Evolutionary conservation across 2,888 invertebrate species (phyloP).

Genomic region (Parasteatoda lunata): DNA sequence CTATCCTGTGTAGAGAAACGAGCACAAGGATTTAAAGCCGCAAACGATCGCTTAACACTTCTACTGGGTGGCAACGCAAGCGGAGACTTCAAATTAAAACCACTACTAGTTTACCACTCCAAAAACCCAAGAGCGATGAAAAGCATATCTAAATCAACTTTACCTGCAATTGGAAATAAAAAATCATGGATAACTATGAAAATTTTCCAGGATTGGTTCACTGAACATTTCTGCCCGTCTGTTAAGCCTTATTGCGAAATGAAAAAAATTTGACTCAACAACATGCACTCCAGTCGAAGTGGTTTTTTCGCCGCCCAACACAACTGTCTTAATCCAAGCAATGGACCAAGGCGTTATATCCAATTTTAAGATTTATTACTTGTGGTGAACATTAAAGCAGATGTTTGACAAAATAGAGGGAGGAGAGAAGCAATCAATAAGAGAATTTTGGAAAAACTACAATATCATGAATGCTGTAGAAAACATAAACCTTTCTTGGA

Average conservation of each 20-base stretch:
- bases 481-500: too few species aligned
- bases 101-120: neutral
- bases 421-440: neutral
- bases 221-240: too few species aligned
- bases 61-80: too few species aligned
- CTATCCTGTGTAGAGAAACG: too few species aligned
- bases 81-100: too few species aligned
- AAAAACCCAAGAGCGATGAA: neutral
- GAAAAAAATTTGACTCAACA: neutral
- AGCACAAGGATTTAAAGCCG: too few species aligned
- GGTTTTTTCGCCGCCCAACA: neutral
- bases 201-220: too few species aligned
- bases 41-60: constrained; percentile 8
- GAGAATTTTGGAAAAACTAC: too few species aligned
- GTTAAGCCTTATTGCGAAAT: too few species aligned
- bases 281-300: neutral
- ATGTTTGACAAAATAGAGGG: neutral
- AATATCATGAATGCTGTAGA: too few species aligned
- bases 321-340: neutral
- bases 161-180: constrained; percentile 1
- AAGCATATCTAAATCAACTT: constrained; percentile 4
- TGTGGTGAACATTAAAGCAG: neutral
- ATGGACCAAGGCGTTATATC: neutral
- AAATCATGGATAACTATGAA: too few species aligned
- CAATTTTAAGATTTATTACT: neutral